Conservation (phyloP, 2,888 invertebrate species). For the Blastobasis lacticolella region DNA sequence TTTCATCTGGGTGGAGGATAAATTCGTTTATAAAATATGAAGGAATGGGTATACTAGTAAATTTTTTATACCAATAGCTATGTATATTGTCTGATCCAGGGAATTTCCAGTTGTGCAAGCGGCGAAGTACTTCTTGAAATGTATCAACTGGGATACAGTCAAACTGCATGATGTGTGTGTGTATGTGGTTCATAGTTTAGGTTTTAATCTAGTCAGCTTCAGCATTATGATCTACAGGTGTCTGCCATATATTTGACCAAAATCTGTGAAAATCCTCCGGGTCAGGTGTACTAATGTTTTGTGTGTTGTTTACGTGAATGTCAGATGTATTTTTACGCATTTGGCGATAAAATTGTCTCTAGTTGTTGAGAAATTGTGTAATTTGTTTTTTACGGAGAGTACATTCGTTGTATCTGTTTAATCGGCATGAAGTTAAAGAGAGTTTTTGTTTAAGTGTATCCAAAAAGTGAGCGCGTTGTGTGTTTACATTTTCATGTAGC, state of each 20-base stretch:
- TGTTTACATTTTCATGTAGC: slow-evolving; percentile 8
- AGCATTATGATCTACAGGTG: slow-evolving; percentile 8
- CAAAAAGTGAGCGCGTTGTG: slow-evolving; percentile 3
- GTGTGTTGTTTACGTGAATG: not conserved
- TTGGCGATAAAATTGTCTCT: slow-evolving; percentile 11
- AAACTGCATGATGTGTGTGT: slow-evolving; percentile 5
- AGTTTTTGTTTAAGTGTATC: slow-evolving; percentile 12
- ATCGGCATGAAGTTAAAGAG: not conserved
- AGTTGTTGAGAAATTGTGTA: slow-evolving; percentile 8
- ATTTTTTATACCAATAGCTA: slow-evolving; percentile 17
- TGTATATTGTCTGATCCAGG: slow-evolving; percentile 15
- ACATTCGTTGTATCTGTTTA: slow-evolving; percentile 7
- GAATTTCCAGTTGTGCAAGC: slow-evolving; percentile 15
- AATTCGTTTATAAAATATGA: slow-evolving; percentile 8
- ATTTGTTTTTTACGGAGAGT: slow-evolving; percentile 12
- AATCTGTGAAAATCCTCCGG: slow-evolving; percentile 3
- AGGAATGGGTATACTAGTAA: slow-evolving; percentile 8
- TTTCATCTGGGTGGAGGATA: slow-evolving; percentile 3
- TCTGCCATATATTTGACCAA: slow-evolving; percentile 10
- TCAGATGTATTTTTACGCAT: not conserved
- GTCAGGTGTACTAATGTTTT: not conserved
- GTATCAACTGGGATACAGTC: slow-evolving; percentile 7
- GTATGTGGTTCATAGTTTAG: not conserved
- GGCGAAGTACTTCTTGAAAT: slow-evolving; percentile 6
- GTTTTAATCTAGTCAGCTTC: slow-evolving; percentile 8